Evolutionary conservation across 53 echinoderm and acorn worm genomes (phyloP).

Genomic region (Echinarachnius parma): DNA sequence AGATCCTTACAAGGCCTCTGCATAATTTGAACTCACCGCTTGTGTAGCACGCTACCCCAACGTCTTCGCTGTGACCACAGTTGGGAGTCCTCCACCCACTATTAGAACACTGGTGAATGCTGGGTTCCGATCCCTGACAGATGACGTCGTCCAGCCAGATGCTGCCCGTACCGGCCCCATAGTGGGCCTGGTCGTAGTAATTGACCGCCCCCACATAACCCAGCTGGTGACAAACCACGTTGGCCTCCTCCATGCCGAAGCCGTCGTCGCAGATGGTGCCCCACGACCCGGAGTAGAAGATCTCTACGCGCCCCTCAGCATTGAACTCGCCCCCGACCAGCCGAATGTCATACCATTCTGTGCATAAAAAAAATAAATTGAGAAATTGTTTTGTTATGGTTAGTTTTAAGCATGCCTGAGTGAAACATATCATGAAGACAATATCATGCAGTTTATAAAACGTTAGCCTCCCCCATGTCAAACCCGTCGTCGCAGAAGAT

Average conservation of each 20-base stretch:
- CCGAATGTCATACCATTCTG: slow-evolving; percentile 14
- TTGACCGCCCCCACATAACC: slow-evolving; percentile 23
- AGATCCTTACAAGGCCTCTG: too few species aligned
- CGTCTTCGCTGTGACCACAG: slow-evolving; percentile 21
- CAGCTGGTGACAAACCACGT: slow-evolving; percentile 24
- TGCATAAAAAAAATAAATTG: not conserved
- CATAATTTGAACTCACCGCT: too few species aligned
- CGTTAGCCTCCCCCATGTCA: slow-evolving; percentile 13
- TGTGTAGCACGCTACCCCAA: slow-evolving; percentile 27
- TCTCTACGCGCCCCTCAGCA: slow-evolving; percentile 27
- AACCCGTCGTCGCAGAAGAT: slow-evolving; percentile 35
- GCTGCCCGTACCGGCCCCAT: slow-evolving; percentile 5
- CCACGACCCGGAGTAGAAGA: slow-evolving; percentile 13
- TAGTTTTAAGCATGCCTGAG: too few species aligned
- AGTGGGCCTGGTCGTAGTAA: not conserved
- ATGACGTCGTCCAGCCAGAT: slow-evolving; percentile 41
- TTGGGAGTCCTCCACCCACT: slow-evolving; percentile 34
- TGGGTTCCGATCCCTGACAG: slow-evolving; percentile 45
- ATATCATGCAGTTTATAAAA: too few species aligned
- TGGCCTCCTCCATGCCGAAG: slow-evolving; percentile 25
- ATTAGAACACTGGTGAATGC: slow-evolving; percentile 29
- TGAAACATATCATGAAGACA: too few species aligned
- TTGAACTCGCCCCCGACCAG: slow-evolving; percentile 10
- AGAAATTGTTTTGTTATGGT: too few species aligned
- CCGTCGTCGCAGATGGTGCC: slow-evolving; percentile 28